These are phyloP conservation scores for Drosophila quadrilineata DNA, from an alignment of 1,140 invertebrate genomes.

Conservation along the genomic window DNA sequence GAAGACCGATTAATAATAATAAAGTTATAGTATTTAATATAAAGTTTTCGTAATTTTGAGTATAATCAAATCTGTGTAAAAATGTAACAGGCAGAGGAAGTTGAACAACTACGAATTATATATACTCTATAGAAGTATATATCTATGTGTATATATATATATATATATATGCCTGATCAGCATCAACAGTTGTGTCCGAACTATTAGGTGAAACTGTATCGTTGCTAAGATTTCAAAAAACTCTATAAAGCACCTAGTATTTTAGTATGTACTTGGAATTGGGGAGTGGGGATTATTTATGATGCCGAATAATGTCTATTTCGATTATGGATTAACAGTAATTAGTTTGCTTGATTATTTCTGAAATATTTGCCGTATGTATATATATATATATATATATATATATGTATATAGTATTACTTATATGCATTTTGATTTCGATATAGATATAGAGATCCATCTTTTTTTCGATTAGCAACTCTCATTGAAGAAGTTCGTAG, in stretches of 20 bases:
- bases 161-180: not conserved
- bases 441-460: too few species aligned
- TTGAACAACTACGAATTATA: constrained; percentile 1
- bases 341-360: too few species aligned
- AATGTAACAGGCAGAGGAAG: constrained; percentile 8
- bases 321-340: too few species aligned
- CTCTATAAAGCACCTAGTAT: too few species aligned
- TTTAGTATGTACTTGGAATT: too few species aligned
- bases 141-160: constrained; percentile 1
- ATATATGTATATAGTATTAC: constrained; percentile 21
- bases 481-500: too few species aligned
- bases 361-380: not conserved
- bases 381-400: constrained; percentile 1
- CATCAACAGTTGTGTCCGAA: not conserved
- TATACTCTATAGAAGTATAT: constrained; percentile 2
- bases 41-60: not conserved
- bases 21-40: not conserved
- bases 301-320: too few species aligned
- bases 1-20: too few species aligned
- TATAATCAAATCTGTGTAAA: constrained; percentile 11
- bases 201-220: not conserved
- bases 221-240: too few species aligned
- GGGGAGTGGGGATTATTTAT: too few species aligned
- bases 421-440: too few species aligned
- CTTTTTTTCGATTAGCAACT: too few species aligned